phyloP scores from a whole-genome alignment of 2,797 vertebrate genomes.

The Capromys pilorides region DNA sequence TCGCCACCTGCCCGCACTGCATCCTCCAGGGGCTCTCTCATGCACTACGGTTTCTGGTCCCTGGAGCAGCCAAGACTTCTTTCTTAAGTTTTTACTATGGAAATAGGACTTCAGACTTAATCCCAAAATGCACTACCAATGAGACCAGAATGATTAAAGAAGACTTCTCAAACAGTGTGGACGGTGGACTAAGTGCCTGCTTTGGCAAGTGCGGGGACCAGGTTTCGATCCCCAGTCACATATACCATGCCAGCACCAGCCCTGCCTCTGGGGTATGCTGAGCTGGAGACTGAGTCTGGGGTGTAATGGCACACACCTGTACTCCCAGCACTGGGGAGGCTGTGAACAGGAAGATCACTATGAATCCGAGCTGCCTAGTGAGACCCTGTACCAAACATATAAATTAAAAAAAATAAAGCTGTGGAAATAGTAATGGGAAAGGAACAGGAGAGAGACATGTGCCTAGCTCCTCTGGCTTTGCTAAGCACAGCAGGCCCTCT shows the following conservation, averaged over 20 bases:
- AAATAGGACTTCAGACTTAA: background rate
- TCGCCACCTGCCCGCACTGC: background rate
- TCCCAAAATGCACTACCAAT: background rate
- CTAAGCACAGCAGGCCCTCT: background rate
- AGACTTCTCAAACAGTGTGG: background rate
- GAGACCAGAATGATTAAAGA: background rate
- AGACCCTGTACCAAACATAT: too few relatives aligned
- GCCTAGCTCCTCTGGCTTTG: background rate
- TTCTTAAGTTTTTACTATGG: background rate
- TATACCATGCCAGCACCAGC: too few relatives aligned
- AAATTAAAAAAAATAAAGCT: too few relatives aligned
- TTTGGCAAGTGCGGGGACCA: too few relatives aligned
- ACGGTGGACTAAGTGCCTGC: too few relatives aligned
- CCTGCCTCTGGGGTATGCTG: too few relatives aligned
- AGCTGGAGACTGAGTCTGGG: too few relatives aligned
- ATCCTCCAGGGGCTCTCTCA: background rate
- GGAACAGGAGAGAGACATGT: background rate
- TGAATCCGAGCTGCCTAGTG: too few relatives aligned
- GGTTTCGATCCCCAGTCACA: too few relatives aligned
- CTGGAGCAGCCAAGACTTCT: background rate
- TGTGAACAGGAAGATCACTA: too few relatives aligned
- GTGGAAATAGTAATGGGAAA: background rate
- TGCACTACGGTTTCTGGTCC: background rate
- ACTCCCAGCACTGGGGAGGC: too few relatives aligned
- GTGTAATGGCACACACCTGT: too few relatives aligned